Evolutionary conservation across 2,797 vertebrate species (phyloP), one percentile per base, ranked within the genome.

Genomic region (Orientallactaga sibirica): DNA sequence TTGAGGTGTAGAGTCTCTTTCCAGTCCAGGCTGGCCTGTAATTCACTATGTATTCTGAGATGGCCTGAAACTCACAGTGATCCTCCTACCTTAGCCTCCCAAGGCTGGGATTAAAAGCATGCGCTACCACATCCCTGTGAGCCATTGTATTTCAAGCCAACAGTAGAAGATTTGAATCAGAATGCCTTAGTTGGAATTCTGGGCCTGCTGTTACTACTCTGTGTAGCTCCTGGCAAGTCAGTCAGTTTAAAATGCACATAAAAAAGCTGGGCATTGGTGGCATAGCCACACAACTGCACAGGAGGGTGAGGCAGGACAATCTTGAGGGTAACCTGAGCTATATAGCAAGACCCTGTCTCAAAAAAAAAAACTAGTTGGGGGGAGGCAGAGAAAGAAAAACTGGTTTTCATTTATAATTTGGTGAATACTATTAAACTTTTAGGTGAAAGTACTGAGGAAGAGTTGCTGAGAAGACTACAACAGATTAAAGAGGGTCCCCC

Each of bases 361-460:
- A 78, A 33, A 58, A 68, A 29, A 29, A 68, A 11, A 48, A 19
- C 2, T 15, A n/a, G 15, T 24, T 19, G 37, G 1, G 7, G 19
- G 58, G 58, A 64, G 37, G 41, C 15, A 61, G 14, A 41, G 68
- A 71, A 43, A 76, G 29, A 76, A 12, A 14, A 12, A 37, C n/a
- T 85, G 64, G 3, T 91, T 94, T 76, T 93, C 58, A 75, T 81
- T 94, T 86, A 29, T 95, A 97, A 97, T 90, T 95, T 98, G 89
- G 82, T 43, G 97, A 97, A 97, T 88, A 96, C 97, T 97, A 96
- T 95, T 98, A 91, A 96, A 97, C 96, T 97, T 98, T 58, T 96
- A 99, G 99, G 99, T 96, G 99, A 99, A 98, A 99, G 99, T 97
- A 99, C 99, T 73, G 99, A 99, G 96, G 99, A 99, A 97, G 99